phyloP scores from a whole-genome alignment of 2,113 vertebrate species.

The Axis porcinus region DNA sequence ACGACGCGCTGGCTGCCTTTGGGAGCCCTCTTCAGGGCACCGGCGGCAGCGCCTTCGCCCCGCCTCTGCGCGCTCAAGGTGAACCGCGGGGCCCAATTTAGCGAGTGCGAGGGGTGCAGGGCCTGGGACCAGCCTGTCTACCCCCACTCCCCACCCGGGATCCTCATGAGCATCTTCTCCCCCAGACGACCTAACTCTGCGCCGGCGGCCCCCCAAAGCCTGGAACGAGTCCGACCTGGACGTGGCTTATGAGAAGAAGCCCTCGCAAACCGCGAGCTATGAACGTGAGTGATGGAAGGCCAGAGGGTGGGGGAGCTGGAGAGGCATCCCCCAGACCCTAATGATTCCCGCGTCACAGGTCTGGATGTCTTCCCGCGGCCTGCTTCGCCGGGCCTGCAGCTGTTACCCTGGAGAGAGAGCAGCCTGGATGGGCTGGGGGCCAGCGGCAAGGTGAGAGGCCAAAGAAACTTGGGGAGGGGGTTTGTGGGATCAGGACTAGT shows the following conservation, averaged over 20 bases:
- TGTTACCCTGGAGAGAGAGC: slow-evolving; percentile 88
- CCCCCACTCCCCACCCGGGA: fast-evolving
- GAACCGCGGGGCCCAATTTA: fast-evolving
- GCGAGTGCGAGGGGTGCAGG: background rate
- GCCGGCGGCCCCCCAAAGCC: slow-evolving; percentile 78
- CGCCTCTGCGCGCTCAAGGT: slow-evolving; percentile 73
- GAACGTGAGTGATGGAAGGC: slow-evolving; percentile 78
- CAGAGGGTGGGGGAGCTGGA: fast-evolving
- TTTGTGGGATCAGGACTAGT: background rate
- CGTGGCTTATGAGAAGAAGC: slow-evolving; percentile 84
- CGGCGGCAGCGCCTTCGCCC: slow-evolving; percentile 45
- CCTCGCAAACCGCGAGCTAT: slow-evolving; percentile 79
- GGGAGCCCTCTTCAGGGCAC: slow-evolving; percentile 55
- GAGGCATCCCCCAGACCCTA: background rate
- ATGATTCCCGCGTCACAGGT: slow-evolving; percentile 68
- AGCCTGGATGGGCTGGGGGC: slow-evolving; percentile 84
- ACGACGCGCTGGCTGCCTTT: slow-evolving; percentile 16
- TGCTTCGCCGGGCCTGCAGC: slow-evolving; percentile 70
- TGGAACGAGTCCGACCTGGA: slow-evolving; percentile 94
- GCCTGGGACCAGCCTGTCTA: background rate
- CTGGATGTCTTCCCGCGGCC: slow-evolving; percentile 75
- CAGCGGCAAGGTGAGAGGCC: slow-evolving; percentile 79
- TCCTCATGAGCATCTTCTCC: background rate
- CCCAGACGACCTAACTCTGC: slow-evolving; percentile 82
- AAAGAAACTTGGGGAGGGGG: background rate